phyloP scores from a whole-genome alignment of 2,113 vertebrate species.

The Anser brachyrhynchus region DNA sequence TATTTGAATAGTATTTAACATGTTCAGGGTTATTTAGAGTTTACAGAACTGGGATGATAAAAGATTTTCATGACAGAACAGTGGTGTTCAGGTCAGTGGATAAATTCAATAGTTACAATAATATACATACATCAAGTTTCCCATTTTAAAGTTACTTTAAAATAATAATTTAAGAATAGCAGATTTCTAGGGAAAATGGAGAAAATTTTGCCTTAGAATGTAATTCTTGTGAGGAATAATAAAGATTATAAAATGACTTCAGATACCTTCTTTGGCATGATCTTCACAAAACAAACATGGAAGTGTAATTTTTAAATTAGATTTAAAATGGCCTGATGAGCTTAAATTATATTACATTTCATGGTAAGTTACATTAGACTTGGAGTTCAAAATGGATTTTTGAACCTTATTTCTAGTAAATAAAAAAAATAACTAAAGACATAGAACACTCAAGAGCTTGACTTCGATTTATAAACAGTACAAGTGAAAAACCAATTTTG shows the following conservation, averaged over 20 bases:
- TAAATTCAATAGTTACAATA: not conserved
- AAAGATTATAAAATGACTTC: not conserved
- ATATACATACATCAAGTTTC: not conserved
- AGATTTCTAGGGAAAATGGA: not conserved
- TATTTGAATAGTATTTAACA: not conserved
- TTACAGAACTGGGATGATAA: not conserved
- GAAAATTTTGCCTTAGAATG: not conserved
- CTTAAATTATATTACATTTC: not conserved
- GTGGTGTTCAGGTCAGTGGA: not conserved
- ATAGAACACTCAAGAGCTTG: not conserved
- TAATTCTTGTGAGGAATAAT: not conserved
- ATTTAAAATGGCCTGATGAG: not conserved
- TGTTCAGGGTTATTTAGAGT: not conserved
- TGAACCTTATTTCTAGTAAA: not conserved
- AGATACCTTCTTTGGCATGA: conserved; percentile 60
- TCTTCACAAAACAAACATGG: not conserved
- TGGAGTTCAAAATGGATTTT: not conserved
- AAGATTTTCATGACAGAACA: not conserved
- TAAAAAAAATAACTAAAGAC: conserved; percentile 36
- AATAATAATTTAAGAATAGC: not conserved
- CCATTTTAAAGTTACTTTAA: conserved; percentile 3
- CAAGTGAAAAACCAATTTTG: not conserved
- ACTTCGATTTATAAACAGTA: conserved; percentile 49
- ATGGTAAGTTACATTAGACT: not conserved
- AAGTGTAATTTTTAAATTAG: conserved; percentile 8